Evolutionary conservation across 1,140 invertebrate species (phyloP), one percentile per base, ranked within the genome.

Genomic region (Drosophila bifasciata): DNA sequence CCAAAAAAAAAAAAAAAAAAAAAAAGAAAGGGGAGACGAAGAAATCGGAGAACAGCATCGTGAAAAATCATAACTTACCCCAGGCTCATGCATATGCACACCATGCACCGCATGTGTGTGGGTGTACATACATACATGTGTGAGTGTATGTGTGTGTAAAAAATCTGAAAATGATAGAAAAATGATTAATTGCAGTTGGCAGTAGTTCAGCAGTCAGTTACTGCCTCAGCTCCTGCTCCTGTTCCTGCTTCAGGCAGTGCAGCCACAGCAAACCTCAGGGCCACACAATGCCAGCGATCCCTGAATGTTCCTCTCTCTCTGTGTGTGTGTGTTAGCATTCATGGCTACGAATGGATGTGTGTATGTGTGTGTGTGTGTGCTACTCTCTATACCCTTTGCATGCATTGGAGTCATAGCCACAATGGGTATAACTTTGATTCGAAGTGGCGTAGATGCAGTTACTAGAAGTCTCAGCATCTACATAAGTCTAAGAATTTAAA

Each of bases 161-260:
- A 88, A 90, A 90, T 83, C 86, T 90, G 86, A 90, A 90, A 90
- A 90, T 90, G 86, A 90, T 90, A 90, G 86, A 86, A 90, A 90
- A 90, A 90, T 90, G 86, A 90, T 90, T 90, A 90, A 90, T 90
- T 90, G 88, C 76, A 90, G 88, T 90, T 90, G 78, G 86, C 86
- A 90, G 78, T 86, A 79, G 88, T 88, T 88, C 85, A 89, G 79
- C 83, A 86, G 81, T 85, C 81, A 70, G 81, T 81, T 56, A 59
- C 73, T 69, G 52, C 49, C 46, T 50, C 71, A 40, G 40, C 68
- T 53, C 43, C 41, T 6, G 43, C 64, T 49, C 43, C 62, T 25
- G 41, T 52, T 57, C 43, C 66, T 40, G 51, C 57, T 75, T 39
- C 56, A 55, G 67, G 53, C 45, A 68, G 46, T 69, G 56, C 70